These are phyloP conservation scores for Anticlea derivata DNA, from an alignment of 2,888 invertebrate species.

Conservation along the genomic window DNA sequence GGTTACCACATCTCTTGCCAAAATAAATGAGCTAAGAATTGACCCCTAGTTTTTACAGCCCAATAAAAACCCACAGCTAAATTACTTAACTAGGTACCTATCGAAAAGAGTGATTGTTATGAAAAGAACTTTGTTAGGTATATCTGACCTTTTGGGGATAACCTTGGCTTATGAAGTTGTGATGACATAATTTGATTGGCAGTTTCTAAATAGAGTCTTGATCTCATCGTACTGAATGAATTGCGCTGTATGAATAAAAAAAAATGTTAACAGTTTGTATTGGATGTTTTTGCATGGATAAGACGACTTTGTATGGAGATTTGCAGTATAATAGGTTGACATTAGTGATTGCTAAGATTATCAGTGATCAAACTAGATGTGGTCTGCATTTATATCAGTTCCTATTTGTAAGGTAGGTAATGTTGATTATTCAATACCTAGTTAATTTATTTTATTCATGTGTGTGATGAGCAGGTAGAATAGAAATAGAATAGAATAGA, in stretches of 20 bases:
- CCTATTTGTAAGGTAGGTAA: not conserved
- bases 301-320: not conserved
- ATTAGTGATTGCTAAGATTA: not conserved
- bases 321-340: not conserved
- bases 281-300: no score
- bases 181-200: constrained; percentile 19
- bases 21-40: no score
- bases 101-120: constrained; percentile 5
- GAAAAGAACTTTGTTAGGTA: constrained; percentile 8
- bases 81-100: no score
- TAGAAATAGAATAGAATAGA: not conserved
- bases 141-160: constrained; percentile 7
- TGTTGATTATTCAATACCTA: constrained; percentile 8
- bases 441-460: constrained; percentile 6
- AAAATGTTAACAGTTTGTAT: no score
- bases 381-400: constrained; percentile 9
- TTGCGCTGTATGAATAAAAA: constrained; percentile 6
- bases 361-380: constrained; percentile 1
- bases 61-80: no score
- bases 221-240: constrained; percentile 24
- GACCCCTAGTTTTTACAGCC: no score
- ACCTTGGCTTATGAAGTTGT: constrained; percentile 14
- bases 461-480: not conserved
- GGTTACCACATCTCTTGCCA: no score
- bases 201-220: constrained; percentile 12